Evolutionary conservation across 2,113 vertebrate species (phyloP).

Genomic region (Limanda limanda): DNA sequence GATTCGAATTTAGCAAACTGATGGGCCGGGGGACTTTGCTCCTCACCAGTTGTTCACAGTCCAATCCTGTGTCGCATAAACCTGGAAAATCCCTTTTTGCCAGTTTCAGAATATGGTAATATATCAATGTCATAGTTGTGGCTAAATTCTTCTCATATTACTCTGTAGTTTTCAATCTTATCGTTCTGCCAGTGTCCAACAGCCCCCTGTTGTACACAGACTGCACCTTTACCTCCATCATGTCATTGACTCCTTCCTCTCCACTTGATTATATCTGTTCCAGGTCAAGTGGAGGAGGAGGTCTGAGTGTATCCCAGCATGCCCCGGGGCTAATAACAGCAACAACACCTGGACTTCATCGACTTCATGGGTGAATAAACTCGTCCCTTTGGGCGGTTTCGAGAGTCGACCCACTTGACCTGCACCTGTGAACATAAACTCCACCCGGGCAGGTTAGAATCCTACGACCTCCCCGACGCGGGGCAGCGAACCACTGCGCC

Average conservation of each 20-base stretch:
- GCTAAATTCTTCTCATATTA: neutral
- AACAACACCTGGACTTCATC: neutral
- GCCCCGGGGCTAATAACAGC: neutral
- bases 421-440: slow-evolving; percentile 1
- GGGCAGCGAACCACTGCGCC: slow-evolving; percentile 15
- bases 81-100: too few species aligned
- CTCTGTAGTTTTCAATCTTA: neutral
- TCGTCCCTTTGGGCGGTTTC: slow-evolving; percentile 4
- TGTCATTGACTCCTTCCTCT: neutral
- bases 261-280: neutral
- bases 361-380: slow-evolving; percentile 1
- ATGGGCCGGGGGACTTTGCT: too few species aligned
- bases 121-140: too few species aligned
- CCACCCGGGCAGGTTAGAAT: slow-evolving; percentile 7
- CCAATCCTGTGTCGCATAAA: too few species aligned
- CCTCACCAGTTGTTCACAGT: too few species aligned
- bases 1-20: too few species aligned
- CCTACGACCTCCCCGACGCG: neutral
- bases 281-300: neutral
- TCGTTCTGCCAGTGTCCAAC: too few species aligned
- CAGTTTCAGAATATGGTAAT: too few species aligned
- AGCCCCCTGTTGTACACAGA: neutral
- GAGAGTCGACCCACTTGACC: slow-evolving; percentile 11
- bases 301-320: neutral
- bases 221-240: neutral